These are phyloP conservation scores for Amphipyra tragopoginis DNA, from an alignment of 2,888 invertebrate genomes.

Conservation along the genomic window DNA sequence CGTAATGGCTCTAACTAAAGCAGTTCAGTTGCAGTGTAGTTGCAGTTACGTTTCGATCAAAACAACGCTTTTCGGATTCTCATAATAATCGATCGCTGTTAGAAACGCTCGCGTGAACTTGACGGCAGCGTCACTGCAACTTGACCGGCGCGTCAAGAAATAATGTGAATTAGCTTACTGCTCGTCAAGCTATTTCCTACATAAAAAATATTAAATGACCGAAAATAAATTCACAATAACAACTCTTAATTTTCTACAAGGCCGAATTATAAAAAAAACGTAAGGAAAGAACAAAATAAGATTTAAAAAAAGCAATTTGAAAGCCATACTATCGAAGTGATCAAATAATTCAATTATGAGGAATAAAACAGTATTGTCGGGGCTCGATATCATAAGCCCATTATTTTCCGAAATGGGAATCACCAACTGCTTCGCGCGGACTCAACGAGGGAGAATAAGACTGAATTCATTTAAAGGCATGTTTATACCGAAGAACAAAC, in stretches of 20 bases:
- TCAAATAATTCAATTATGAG: constrained; percentile 60
- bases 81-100: too few relatives aligned
- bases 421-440: constrained; percentile 26
- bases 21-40: too few relatives aligned
- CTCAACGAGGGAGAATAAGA: constrained; percentile 16
- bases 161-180: too few relatives aligned
- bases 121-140: too few relatives aligned
- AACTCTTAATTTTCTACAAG: not conserved
- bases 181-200: too few relatives aligned
- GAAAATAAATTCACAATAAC: not conserved
- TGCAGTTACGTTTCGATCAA: too few relatives aligned
- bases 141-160: too few relatives aligned
- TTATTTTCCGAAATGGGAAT: constrained; percentile 59
- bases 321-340: constrained; percentile 38
- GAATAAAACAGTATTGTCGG: constrained; percentile 58
- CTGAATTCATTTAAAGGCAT: constrained; percentile 18
- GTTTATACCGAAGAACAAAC: not conserved
- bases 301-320: constrained; percentile 45
- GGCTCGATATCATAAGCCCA: constrained; percentile 58
- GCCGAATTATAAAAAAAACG: constrained; percentile 1
- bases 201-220: too few relatives aligned
- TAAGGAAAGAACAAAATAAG: constrained; percentile 14
- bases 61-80: too few relatives aligned
- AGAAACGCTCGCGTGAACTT: too few relatives aligned
- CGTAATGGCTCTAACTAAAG: too few relatives aligned